Percentiles rank a stretch among this genome's conserved stretches.
Evolutionary conservation across 2,113 vertebrate genomes (phyloP).

Genomic region (Phocoena sinus): DNA sequence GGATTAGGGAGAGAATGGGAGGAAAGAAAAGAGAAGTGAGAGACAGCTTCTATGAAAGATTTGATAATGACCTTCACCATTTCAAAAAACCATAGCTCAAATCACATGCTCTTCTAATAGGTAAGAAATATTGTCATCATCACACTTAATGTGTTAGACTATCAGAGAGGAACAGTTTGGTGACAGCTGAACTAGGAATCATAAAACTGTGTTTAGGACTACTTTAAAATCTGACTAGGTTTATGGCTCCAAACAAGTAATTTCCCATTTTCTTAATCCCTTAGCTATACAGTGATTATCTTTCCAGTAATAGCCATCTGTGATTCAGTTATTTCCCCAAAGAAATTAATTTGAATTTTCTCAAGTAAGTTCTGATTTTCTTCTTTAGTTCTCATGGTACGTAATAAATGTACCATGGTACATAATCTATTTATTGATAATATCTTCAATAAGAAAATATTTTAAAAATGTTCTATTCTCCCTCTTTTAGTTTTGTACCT

Average conservation of each 20-base stretch:
- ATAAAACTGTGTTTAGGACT: background rate
- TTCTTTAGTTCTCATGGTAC: background rate
- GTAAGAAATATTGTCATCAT: background rate
- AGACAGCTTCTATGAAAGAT: background rate
- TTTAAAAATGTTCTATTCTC: background rate
- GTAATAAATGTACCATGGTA: background rate
- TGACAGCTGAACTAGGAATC: background rate
- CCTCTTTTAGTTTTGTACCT: background rate
- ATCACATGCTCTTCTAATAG: background rate
- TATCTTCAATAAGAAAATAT: background rate
- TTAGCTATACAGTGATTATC: background rate
- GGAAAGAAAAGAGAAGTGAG: background rate
- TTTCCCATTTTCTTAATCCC: background rate
- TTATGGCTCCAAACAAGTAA: background rate
- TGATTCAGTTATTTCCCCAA: background rate
- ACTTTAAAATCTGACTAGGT: background rate
- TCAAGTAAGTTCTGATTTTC: background rate
- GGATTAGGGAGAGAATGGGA: background rate
- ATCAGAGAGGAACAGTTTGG: background rate
- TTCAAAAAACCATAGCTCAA: background rate
- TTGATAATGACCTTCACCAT: background rate
- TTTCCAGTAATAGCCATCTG: background rate
- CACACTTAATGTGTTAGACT: background rate
- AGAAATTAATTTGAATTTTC: background rate
- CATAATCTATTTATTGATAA: background rate